These are phyloP conservation scores for Furcula furcula DNA, from an alignment of 2,888 invertebrate species.

Conservation along the genomic window DNA sequence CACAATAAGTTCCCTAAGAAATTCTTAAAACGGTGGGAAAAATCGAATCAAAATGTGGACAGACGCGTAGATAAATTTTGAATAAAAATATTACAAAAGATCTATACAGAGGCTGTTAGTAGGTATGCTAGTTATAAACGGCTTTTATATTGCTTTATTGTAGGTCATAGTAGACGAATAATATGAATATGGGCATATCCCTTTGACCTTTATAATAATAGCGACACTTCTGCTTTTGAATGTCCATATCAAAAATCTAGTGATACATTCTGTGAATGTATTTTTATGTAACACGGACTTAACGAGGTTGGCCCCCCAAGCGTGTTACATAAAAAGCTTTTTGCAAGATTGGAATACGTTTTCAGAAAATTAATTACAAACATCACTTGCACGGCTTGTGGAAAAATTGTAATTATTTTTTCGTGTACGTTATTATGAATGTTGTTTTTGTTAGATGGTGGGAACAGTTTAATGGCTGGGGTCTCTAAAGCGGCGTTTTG, in stretches of 20 bases:
- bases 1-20: too few species aligned
- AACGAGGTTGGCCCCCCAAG: background rate
- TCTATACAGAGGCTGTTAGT: too few species aligned
- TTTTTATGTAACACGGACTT: background rate
- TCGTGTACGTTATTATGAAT: background rate
- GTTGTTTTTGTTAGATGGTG: slow-evolving; percentile 49
- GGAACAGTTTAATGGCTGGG: slow-evolving; percentile 60
- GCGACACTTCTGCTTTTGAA: background rate
- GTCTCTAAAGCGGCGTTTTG: slow-evolving; percentile 66
- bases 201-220: background rate
- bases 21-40: too few species aligned
- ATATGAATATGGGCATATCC: too few species aligned
- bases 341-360: background rate
- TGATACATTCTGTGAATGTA: background rate
- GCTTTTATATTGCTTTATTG: too few species aligned
- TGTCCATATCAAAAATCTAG: background rate
- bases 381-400: background rate
- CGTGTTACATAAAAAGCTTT: background rate
- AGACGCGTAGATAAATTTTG: too few species aligned
- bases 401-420: background rate
- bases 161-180: too few species aligned
- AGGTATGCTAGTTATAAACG: too few species aligned
- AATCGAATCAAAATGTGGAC: too few species aligned
- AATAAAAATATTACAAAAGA: too few species aligned
- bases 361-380: background rate